A percentile compares a stretch with the other conserved stretches of the same genome.
Conservation (phyloP, 2,113 vertebrate species). For the Vulpes vulpes region DNA sequence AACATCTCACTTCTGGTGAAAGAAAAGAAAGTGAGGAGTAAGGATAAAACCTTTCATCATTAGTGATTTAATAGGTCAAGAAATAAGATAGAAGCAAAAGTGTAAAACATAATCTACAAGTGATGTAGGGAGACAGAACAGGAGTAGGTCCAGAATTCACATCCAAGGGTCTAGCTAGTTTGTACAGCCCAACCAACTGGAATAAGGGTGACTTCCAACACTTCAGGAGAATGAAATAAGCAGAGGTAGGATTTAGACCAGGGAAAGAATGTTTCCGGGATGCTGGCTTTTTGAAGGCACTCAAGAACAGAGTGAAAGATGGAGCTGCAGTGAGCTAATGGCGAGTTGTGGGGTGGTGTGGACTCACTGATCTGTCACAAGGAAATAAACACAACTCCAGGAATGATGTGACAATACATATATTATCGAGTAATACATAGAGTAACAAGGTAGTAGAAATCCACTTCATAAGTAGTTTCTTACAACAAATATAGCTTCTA, state of each 20-base stretch:
- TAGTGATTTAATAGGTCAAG: neutral
- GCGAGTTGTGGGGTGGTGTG: neutral
- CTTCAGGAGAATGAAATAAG: constrained; percentile 7
- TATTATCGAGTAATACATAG: neutral
- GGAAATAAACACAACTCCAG: neutral
- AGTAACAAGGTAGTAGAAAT: constrained; percentile 7
- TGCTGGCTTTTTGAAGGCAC: constrained; percentile 81
- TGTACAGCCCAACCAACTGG: neutral
- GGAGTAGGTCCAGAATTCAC: neutral
- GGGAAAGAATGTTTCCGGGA: constrained; percentile 63
- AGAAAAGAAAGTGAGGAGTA: neutral
- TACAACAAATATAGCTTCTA: neutral
- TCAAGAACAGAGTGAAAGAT: constrained; percentile 64
- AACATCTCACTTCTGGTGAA: neutral
- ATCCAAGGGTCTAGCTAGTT: neutral
- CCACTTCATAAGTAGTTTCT: constrained; percentile 10
- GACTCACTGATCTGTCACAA: neutral
- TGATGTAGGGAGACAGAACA: neutral
- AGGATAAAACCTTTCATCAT: neutral
- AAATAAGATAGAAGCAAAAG: neutral
- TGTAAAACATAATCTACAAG: neutral
- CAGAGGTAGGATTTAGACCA: constrained; percentile 77
- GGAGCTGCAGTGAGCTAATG: neutral
- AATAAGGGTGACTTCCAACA: neutral
- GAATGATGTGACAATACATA: neutral